Evolutionary conservation across 2,888 invertebrate species (phyloP).

Genomic region (Dinocampus coccinellae): DNA sequence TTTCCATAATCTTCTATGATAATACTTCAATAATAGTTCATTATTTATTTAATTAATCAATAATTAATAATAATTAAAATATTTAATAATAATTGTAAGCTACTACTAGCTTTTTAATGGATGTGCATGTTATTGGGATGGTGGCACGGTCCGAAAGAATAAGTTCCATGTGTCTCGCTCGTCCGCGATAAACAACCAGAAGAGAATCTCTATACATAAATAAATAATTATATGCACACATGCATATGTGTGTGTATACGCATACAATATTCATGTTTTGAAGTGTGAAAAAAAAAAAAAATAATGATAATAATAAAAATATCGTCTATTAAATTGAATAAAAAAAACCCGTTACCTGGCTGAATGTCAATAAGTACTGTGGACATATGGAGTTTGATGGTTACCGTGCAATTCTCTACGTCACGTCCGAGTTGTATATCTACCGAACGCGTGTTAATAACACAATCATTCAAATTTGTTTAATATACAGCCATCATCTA

Average conservation of each 20-base stretch:
- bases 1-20: conserved; percentile 68
- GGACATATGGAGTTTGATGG: conserved; percentile 22
- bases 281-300: too few species aligned
- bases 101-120: conserved; percentile 52
- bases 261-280: not conserved
- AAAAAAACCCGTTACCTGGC: conserved; percentile 27
- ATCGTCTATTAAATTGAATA: not conserved
- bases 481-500: conserved; percentile 39
- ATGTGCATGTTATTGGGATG: conserved; percentile 61
- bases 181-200: conserved; percentile 32
- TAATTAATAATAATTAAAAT: conserved; percentile 47
- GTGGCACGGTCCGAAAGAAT: conserved; percentile 56
- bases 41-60: conserved; percentile 49
- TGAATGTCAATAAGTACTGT: conserved; percentile 10
- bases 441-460: conserved; percentile 41
- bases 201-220: conserved; percentile 15
- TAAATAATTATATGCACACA: not conserved
- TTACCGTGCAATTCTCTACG: not conserved
- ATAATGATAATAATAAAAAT: too few species aligned
- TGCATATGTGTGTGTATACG: not conserved
- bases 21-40: conserved; percentile 61
- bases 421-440: conserved; percentile 28
- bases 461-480: not conserved
- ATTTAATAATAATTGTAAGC: conserved; percentile 48
- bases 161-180: conserved; percentile 61